Base-by-base conservation (phyloP, 2,888 invertebrate species). In the Adelphocoris suturalis region DNA sequence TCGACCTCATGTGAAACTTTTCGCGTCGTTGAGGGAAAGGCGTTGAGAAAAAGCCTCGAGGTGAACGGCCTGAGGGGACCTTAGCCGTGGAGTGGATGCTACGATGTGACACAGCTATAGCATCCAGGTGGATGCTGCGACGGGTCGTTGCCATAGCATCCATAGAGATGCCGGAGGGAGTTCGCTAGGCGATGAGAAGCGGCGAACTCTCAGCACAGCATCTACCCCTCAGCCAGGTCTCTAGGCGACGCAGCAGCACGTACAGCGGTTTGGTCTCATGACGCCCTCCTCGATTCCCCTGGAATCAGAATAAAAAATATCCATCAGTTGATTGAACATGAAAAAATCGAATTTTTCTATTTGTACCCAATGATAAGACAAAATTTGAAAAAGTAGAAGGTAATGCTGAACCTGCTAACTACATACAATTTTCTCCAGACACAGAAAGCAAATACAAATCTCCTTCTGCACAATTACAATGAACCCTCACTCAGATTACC, bases 201-300 rank as follows among this genome's bases (percentile, higher is more conserved):
- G 86, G 86, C 47, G 48, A 75, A 27, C 75, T 75, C 75, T 86
- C 86, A n/a, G 86, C 75, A 52, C 86, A 86, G 76, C 57, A 86
- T 27, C 86, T 86, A 61, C 85, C 57, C 86, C 37, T 86, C 86
- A 86, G 76, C 86, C 86, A 86, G 68, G 48, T 75, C 86, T 75
- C 86, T 2, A 86, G 86, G 75, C 86, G 86, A 68, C 68, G 86
- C 75, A 86, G 23, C 48, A 86, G 86, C 48, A 86, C 76, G 86
- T 19, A 52, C 27, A 86, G 47, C 37, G 76, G 86, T 47, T 68
- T 75, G 86, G 7, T 75, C 75, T 86, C 86, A 86, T 75, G 86
- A 86, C 75, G 86, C 86, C 76, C 86, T 86, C 86, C 86, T 86
- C 75, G 86, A 86, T 75, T 86, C 86, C 13, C 86, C 86, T 86